Evolutionary conservation across 2,113 vertebrate species (phyloP).

Genomic region (Hipposideros armiger): DNA sequence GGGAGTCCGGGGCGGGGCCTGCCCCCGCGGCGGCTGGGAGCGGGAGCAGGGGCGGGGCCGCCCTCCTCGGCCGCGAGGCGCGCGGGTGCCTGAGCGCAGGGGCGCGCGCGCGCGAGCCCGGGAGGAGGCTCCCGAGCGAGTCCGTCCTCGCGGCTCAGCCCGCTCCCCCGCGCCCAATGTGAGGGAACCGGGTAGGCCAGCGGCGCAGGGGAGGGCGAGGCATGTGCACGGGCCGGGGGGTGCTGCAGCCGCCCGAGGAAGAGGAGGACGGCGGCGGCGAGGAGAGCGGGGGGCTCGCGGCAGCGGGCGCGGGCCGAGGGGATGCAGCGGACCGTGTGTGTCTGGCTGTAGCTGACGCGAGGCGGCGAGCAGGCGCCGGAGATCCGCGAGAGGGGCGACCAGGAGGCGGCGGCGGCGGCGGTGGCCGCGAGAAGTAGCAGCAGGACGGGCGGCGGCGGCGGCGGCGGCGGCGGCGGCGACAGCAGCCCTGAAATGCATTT

Average conservation of each 20-base stretch:
- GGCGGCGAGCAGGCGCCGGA: conserved; percentile 84
- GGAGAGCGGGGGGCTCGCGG: conserved; percentile 80
- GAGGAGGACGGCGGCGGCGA: conserved; percentile 82
- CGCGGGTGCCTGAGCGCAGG: conserved; percentile 34
- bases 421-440: conserved; percentile 73
- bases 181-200: conserved; percentile 81
- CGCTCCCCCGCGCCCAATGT: conserved; percentile 71
- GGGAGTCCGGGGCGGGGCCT: conserved; percentile 60
- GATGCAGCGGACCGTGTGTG: conserved; percentile 83
- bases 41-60: conserved; percentile 35
- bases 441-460: conserved; percentile 88
- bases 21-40: not conserved
- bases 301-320: conserved; percentile 84
- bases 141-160: conserved; percentile 62
- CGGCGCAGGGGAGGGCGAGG: conserved; percentile 81
- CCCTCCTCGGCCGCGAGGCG: not conserved
- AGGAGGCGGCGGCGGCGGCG: conserved; percentile 85
- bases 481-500: conserved; percentile 86
- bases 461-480: conserved; percentile 83
- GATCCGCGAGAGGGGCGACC: conserved; percentile 84
- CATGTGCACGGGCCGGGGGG: conserved; percentile 84
- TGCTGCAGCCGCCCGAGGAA: conserved; percentile 82
- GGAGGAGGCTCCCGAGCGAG: conserved; percentile 39
- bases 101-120: conserved; percentile 54
- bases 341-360: conserved; percentile 88